phyloP scores from a whole-genome alignment of 2,797 vertebrate species.

The Aldrovandia affinis region DNA sequence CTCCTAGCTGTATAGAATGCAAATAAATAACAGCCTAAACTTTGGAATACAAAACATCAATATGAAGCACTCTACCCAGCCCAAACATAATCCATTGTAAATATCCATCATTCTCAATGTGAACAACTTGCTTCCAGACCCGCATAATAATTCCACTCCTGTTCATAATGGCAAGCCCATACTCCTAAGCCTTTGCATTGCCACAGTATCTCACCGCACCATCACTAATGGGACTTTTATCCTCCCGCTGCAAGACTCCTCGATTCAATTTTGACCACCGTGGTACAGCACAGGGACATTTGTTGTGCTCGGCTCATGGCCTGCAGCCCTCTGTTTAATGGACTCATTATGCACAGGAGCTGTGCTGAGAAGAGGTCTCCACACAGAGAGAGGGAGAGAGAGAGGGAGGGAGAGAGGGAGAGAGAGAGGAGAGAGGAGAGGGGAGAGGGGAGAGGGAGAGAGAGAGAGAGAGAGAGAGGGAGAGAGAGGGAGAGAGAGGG shows the following conservation, averaged over 20 bases:
- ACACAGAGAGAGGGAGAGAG: neutral
- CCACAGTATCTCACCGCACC: conserved; percentile 33
- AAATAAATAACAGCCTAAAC: no score
- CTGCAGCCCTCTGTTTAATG: conserved; percentile 8
- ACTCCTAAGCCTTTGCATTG: neutral
- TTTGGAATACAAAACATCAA: no score
- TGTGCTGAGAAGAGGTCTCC: conserved; percentile 5
- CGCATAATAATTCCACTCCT: neutral
- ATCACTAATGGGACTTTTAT: neutral
- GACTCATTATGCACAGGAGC: conserved; percentile 31
- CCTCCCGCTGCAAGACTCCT: conserved; percentile 11
- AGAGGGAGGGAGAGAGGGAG: no score
- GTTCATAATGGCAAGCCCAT: neutral
- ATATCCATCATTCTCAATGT: no score
- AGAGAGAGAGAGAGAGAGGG: no score
- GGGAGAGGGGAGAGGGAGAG: no score
- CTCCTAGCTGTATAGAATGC: no score
- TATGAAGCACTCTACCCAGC: no score
- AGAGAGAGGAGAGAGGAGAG: no score
- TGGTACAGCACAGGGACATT: conserved; percentile 34
- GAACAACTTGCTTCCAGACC: neutral
- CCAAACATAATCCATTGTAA: no score
- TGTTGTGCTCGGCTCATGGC: neutral
- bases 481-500: no score
- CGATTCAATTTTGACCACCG: conserved; percentile 8